Conservation (phyloP, 1,140 invertebrate genomes). For the Drosophila carrolli region DNA sequence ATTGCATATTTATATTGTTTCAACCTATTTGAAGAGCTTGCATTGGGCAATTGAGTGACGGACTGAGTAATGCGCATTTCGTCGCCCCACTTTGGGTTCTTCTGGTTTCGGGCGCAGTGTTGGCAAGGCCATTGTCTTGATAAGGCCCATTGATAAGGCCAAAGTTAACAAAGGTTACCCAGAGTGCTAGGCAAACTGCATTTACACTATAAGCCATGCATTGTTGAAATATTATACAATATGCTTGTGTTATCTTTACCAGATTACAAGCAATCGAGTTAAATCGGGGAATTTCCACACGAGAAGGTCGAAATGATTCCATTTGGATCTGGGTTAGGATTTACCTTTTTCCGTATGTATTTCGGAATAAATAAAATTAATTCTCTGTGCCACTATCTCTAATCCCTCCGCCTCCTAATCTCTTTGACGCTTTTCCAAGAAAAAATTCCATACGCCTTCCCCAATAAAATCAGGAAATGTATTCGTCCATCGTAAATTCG, state of each 20-base stretch:
- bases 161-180: slow-evolving; percentile 39
- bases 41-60: slow-evolving; percentile 6
- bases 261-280: slow-evolving; percentile 19
- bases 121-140: slow-evolving; percentile 35
- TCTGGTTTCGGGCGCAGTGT: slow-evolving; percentile 14
- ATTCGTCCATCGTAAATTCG: slow-evolving; percentile 33
- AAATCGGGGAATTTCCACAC: slow-evolving; percentile 18
- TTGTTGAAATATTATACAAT: slow-evolving; percentile 25
- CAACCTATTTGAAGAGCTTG: slow-evolving; percentile 26
- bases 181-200: slow-evolving; percentile 5
- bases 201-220: not conserved
- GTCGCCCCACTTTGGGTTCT: not conserved
- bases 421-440: not conserved
- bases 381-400: not conserved
- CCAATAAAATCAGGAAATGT: slow-evolving; percentile 36
- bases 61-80: slow-evolving; percentile 29
- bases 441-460: slow-evolving; percentile 14
- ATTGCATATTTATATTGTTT: slow-evolving; percentile 39
- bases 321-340: slow-evolving; percentile 2
- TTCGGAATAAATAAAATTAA: not conserved
- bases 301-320: not conserved
- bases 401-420: not conserved
- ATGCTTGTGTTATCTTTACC: not conserved
- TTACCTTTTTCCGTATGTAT: not conserved
- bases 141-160: slow-evolving; percentile 33